A percentile compares a stretch with the other conserved stretches of the same genome.
Conservation (phyloP, 1,140 invertebrate species). For the Temnothorax curvispinosus region DNA sequence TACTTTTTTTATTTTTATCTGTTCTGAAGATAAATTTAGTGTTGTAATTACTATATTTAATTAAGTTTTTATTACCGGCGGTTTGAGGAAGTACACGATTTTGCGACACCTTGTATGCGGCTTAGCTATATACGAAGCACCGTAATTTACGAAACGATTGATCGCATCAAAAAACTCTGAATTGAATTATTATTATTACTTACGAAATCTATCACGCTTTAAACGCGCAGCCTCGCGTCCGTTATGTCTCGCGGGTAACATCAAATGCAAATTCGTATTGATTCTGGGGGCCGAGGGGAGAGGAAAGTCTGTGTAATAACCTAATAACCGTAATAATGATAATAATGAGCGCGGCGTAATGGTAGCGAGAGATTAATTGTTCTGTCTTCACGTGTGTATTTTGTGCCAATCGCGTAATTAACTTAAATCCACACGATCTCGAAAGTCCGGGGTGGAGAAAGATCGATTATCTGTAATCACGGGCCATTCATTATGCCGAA, state of each 20-base stretch:
- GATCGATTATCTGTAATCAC: constrained; percentile 20
- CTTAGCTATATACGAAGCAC: not conserved
- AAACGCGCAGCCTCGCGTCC: constrained; percentile 24
- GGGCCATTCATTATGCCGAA: constrained; percentile 17
- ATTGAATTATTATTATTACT: constrained; percentile 71
- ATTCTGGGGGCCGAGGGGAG: not conserved
- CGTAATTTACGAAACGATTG: constrained; percentile 66
- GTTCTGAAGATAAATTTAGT: not conserved
- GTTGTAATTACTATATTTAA: not conserved
- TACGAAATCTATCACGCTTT: constrained; percentile 30
- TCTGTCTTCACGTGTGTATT: constrained; percentile 13
- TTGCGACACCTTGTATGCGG: constrained; percentile 9
- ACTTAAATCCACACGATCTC: constrained; percentile 31
- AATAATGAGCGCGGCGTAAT: constrained; percentile 33
- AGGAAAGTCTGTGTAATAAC: not conserved
- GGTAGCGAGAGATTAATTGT: constrained; percentile 34
- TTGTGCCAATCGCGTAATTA: constrained; percentile 5
- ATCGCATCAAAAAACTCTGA: constrained; percentile 47
- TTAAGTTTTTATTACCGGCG: not conserved
- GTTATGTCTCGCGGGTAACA: constrained; percentile 52
- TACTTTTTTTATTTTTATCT: not conserved
- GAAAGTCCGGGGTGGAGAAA: not conserved
- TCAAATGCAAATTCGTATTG: constrained; percentile 60
- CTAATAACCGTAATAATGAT: constrained; percentile 44
- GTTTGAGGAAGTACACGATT: not conserved